phyloP scores from a whole-genome alignment of 2,113 vertebrate genomes.

The Neodon shergylaensis region DNA sequence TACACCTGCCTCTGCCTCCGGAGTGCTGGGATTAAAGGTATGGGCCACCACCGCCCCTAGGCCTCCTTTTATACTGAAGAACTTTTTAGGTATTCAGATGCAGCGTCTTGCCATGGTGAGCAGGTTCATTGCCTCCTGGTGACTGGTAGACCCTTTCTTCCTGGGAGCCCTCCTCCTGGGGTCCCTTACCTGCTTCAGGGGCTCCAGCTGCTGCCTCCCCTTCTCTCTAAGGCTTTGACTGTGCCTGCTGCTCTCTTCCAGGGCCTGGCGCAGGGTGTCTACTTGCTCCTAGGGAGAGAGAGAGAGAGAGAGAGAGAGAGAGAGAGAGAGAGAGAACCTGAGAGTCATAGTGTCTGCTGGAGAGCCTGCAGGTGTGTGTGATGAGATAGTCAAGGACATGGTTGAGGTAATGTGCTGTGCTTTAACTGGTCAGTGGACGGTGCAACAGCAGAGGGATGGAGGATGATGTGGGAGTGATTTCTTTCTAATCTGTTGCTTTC shows the following conservation, averaged over 20 bases:
- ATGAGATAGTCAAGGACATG: too few species aligned
- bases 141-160: conserved; percentile 67
- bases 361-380: too few species aligned
- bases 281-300: conserved; percentile 84
- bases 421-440: neutral
- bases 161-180: neutral
- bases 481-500: too few species aligned
- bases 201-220: conserved; percentile 74
- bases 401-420: fast-evolving
- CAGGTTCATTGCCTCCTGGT: conserved; percentile 67
- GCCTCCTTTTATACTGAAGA: neutral
- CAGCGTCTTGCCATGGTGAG: conserved; percentile 65
- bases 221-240: conserved; percentile 82
- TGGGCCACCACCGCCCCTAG: too few species aligned
- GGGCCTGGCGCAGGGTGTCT: conserved; percentile 81
- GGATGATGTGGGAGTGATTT: too few species aligned
- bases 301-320: too few species aligned
- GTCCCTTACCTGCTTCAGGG: conserved; percentile 83
- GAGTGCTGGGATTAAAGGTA: too few species aligned
- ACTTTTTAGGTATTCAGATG: neutral
- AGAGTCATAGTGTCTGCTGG: fast-evolving
- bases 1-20: too few species aligned
- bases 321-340: neutral
- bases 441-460: fast-evolving
- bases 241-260: conserved; percentile 86